Evolutionary conservation across 1,140 invertebrate species (phyloP).

Genomic region (Oncopodura yosiiana): DNA sequence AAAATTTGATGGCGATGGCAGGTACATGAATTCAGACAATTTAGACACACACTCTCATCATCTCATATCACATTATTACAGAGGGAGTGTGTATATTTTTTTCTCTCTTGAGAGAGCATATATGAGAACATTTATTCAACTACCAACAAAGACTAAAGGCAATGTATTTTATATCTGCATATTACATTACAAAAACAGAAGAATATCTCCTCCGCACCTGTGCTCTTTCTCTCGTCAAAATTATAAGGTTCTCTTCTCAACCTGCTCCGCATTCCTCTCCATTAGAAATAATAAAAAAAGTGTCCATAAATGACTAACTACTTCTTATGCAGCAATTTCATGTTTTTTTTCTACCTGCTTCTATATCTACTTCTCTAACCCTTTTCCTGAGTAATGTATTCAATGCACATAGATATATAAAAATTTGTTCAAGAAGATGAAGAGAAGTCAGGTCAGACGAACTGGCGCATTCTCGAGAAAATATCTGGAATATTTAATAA

Average conservation of each 20-base stretch:
- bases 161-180: too few relatives aligned
- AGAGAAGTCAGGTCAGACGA: too few relatives aligned
- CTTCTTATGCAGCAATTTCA: constrained; percentile 19
- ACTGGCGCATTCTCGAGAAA: too few relatives aligned
- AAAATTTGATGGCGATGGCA: constrained; percentile 24
- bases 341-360: neutral
- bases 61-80: constrained; percentile 30
- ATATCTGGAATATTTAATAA: neutral
- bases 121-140: too few relatives aligned
- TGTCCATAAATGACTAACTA: constrained; percentile 23
- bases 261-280: constrained; percentile 26
- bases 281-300: constrained; percentile 26
- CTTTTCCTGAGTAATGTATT: neutral
- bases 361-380: neutral
- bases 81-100: constrained; percentile 16
- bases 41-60: constrained; percentile 29
- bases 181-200: too few relatives aligned
- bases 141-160: too few relatives aligned
- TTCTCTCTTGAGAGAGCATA: too few relatives aligned
- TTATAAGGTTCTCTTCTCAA: constrained; percentile 28
- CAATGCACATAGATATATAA: too few relatives aligned
- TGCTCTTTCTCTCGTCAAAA: too few relatives aligned
- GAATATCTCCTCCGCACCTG: too few relatives aligned
- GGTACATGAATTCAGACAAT: constrained; percentile 30
- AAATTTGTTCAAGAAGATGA: too few relatives aligned